Evolutionary conservation across 2,797 vertebrate species (phyloP).

Genomic region (Crypturellus tataupa): DNA sequence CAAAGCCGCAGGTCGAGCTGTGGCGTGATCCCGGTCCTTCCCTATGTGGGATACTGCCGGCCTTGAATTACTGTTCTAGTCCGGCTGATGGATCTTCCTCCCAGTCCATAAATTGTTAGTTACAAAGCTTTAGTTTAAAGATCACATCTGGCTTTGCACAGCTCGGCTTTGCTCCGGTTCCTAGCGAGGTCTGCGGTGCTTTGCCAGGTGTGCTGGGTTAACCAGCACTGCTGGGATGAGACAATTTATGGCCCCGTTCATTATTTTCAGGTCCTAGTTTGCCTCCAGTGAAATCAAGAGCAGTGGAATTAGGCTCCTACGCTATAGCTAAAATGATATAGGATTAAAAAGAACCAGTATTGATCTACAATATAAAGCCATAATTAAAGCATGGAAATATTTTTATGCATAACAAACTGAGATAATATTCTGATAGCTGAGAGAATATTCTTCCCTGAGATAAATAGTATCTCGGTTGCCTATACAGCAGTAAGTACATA

Average conservation of each 20-base stretch:
- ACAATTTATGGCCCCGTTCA: background rate
- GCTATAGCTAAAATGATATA: conserved; percentile 11
- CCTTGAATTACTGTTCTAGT: background rate
- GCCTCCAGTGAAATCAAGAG: background rate
- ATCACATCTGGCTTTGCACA: background rate
- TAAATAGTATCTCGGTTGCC: conserved; percentile 16
- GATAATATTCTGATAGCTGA: background rate
- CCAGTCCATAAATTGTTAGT: background rate
- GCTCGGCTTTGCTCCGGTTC: background rate
- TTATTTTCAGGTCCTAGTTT: conserved; percentile 2
- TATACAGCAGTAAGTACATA: background rate
- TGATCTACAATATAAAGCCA: conserved; percentile 46
- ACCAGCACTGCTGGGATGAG: background rate
- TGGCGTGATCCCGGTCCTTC: background rate
- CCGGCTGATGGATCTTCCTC: background rate
- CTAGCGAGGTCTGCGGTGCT: background rate
- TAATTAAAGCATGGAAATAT: conserved; percentile 31
- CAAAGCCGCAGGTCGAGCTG: background rate
- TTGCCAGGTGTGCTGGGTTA: background rate
- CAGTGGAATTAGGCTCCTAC: background rate
- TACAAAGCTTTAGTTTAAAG: background rate
- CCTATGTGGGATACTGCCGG: background rate
- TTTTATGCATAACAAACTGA: background rate
- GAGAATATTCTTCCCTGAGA: conserved; percentile 15
- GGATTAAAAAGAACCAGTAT: conserved; percentile 15